Percentiles rank a stretch among this genome's conserved stretches.
Evolutionary conservation across 2,888 invertebrate genomes (phyloP).

Genomic region (Dryococelus australis): DNA sequence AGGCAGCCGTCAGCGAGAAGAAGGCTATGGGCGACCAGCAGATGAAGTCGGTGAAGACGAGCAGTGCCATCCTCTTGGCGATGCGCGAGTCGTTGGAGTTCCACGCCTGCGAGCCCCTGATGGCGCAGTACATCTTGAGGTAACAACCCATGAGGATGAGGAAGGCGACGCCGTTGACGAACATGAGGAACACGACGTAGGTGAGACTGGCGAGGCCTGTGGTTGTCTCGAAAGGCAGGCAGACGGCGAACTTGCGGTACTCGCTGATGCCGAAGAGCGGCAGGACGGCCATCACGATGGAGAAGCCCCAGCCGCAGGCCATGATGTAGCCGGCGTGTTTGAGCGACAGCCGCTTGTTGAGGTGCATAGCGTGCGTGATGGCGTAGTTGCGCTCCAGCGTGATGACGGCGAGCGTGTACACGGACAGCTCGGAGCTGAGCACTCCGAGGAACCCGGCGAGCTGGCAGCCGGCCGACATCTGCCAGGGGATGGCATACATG

Average conservation of each 20-base stretch:
- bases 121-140: slow-evolving; percentile 96
- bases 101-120: slow-evolving; percentile 96
- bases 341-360: slow-evolving; percentile 90
- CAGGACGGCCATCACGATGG: slow-evolving; percentile 83
- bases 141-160: slow-evolving; percentile 95
- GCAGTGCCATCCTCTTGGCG: slow-evolving; percentile 94
- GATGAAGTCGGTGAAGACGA: slow-evolving; percentile 96
- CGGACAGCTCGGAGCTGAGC: slow-evolving; percentile 91
- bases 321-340: slow-evolving; percentile 92
- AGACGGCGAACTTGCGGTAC: slow-evolving; percentile 95
- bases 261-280: slow-evolving; percentile 93
- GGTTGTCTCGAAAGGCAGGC: slow-evolving; percentile 92
- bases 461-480: slow-evolving; percentile 92
- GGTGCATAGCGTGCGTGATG: slow-evolving; percentile 96
- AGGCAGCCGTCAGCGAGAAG: slow-evolving; percentile 91
- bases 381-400: slow-evolving; percentile 96
- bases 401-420: slow-evolving; percentile 95
- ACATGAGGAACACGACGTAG: slow-evolving; percentile 90
- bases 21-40: slow-evolving; percentile 99
- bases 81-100: slow-evolving; percentile 96
- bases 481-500: slow-evolving; percentile 97
- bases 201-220: slow-evolving; percentile 78
- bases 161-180: slow-evolving; percentile 93
- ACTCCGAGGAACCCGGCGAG: slow-evolving; percentile 95
- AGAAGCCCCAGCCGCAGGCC: slow-evolving; percentile 92